phyloP scores from a whole-genome alignment of 2,888 invertebrate species.

The Graphium colonna region DNA sequence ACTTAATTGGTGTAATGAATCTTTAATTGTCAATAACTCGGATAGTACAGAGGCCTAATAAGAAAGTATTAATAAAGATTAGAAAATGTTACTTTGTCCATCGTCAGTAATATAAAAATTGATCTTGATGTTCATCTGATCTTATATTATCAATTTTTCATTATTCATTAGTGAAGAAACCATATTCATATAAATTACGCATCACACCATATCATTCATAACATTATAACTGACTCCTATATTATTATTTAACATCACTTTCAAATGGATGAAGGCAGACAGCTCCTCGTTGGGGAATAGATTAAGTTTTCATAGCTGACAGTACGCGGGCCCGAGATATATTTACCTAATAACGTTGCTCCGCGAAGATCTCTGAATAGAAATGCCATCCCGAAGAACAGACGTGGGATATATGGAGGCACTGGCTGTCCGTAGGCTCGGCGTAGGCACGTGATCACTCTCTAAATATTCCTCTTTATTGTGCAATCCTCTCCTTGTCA shows the following conservation, averaged over 20 bases:
- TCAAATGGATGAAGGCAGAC: constrained; percentile 8
- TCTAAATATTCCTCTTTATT: constrained; percentile 74
- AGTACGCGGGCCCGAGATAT: constrained; percentile 1
- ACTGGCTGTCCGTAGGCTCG: constrained; percentile 46
- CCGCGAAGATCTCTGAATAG: constrained; percentile 42
- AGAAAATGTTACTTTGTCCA: no score
- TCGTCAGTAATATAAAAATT: no score
- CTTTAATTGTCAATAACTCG: no score
- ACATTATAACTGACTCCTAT: constrained; percentile 1
- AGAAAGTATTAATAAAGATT: no score
- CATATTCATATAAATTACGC: no score
- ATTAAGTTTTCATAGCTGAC: constrained; percentile 21
- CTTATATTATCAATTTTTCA: no score
- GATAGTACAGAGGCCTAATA: no score
- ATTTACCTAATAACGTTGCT: constrained; percentile 30
- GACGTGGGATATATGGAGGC: constrained; percentile 38
- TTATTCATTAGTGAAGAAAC: no score
- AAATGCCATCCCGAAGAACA: constrained; percentile 45
- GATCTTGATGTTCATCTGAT: no score
- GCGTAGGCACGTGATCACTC: constrained; percentile 64
- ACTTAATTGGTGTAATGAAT: no score
- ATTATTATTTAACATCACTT: constrained; percentile 8
- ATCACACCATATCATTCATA: background rate
- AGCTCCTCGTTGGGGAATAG: constrained; percentile 3
- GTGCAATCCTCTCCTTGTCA: constrained; percentile 68